phyloP scores from a whole-genome alignment of 1,140 invertebrate genomes.

The Centruroides vittatus region DNA sequence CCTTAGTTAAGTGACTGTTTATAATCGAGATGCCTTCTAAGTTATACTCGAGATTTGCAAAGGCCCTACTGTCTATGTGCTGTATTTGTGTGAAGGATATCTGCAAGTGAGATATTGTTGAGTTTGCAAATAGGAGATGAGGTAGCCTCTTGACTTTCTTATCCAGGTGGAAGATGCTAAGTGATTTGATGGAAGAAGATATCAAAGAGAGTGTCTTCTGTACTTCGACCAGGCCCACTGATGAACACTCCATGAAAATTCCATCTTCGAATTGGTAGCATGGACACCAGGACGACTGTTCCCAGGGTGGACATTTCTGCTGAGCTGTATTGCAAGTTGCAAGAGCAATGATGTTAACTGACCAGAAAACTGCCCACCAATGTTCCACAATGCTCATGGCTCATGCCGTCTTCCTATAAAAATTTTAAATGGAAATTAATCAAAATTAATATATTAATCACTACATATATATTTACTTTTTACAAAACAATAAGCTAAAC shows the following conservation, averaged over 20 bases:
- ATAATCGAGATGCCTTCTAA: constrained; percentile 65
- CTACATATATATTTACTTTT: no score
- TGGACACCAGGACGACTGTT: constrained; percentile 40
- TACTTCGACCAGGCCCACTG: constrained; percentile 44
- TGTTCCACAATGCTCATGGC: no score
- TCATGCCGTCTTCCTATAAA: no score
- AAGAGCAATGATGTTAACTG: no score
- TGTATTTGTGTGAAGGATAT: constrained; percentile 59
- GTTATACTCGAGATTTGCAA: constrained; percentile 51
- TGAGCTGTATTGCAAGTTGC: constrained; percentile 4
- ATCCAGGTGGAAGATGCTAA: constrained; percentile 74
- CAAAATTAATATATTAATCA: no score
- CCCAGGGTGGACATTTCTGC: constrained; percentile 9
- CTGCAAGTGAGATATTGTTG: constrained; percentile 56
- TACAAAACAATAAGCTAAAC: no score
- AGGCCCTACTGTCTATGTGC: constrained; percentile 53
- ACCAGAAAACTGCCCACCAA: no score
- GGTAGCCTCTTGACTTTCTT: constrained; percentile 51
- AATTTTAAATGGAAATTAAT: no score
- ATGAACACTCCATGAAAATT: constrained; percentile 73
- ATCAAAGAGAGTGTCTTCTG: constrained; percentile 37
- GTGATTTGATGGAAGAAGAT: constrained; percentile 49
- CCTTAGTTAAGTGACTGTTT: constrained; percentile 56
- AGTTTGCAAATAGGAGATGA: constrained; percentile 47
- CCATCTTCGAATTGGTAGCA: constrained; percentile 85